Percentiles rank a stretch among this genome's conserved stretches.
Conservation (phyloP, 2,797 vertebrate species). For the Scolopax bukidnonensis region DNA sequence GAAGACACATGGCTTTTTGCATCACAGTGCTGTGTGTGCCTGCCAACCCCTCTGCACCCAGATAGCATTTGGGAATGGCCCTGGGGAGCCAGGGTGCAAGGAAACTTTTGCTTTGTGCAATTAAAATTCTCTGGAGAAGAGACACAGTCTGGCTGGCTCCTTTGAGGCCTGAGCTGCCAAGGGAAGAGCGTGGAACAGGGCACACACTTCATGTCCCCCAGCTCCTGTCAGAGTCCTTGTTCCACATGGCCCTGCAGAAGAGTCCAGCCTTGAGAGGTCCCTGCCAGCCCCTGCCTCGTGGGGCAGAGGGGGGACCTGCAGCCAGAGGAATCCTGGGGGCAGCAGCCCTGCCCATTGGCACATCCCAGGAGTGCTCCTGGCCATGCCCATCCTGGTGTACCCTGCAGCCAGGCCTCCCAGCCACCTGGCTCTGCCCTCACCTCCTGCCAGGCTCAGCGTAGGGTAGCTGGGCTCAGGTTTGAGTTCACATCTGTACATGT, state of each 20-base stretch:
- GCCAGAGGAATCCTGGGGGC: neutral
- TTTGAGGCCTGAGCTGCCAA: neutral
- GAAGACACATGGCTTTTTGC: neutral
- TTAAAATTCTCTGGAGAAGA: neutral
- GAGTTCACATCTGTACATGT: accelerated
- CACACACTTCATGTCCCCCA: accelerated
- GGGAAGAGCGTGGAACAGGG: neutral
- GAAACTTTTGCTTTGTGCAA: neutral
- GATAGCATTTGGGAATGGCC: accelerated
- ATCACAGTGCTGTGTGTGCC: neutral
- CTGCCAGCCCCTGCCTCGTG: neutral
- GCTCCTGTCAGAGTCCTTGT: neutral
- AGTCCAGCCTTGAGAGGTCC: neutral
- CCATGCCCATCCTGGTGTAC: accelerated
- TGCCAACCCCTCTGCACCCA: neutral
- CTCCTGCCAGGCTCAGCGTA: neutral
- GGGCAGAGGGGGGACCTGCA: neutral
- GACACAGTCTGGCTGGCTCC: neutral
- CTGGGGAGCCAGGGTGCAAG: neutral
- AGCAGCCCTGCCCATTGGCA: neutral
- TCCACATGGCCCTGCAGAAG: too few species aligned
- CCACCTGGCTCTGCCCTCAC: neutral
- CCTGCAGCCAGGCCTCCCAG: neutral
- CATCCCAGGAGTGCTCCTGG: neutral
- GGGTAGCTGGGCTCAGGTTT: neutral